phyloP scores from a whole-genome alignment of 2,113 vertebrate genomes.

The Ameiurus melas region DNA sequence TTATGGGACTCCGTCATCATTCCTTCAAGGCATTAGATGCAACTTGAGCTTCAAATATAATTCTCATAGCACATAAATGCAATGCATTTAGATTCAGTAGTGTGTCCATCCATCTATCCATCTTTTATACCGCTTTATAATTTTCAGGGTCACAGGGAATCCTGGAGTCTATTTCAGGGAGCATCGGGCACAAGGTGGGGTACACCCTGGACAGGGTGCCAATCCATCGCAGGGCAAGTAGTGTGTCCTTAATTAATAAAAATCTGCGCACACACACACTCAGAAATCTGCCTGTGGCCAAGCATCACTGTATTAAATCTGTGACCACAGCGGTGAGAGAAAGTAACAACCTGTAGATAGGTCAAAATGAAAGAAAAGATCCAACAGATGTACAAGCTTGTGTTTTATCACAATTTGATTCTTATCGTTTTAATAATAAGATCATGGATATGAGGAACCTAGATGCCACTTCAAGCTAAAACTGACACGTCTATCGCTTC shows the following conservation, averaged over 20 bases:
- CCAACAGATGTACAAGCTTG: not conserved
- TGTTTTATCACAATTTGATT: not conserved
- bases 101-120: not conserved
- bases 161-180: too few species aligned
- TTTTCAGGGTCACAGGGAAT: too few species aligned
- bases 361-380: not conserved
- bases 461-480: not conserved
- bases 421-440: not conserved
- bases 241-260: conserved; percentile 7
- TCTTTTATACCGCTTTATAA: too few species aligned
- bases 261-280: not conserved
- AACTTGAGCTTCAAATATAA: not conserved
- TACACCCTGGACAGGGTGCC: too few species aligned
- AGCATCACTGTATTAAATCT: not conserved
- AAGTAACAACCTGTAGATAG: not conserved
- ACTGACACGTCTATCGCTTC: not conserved
- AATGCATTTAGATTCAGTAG: not conserved
- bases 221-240: not conserved
- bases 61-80: not conserved
- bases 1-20: conserved; percentile 45
- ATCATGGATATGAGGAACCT: not conserved
- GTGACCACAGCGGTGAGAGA: not conserved
- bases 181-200: too few species aligned
- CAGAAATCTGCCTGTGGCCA: not conserved
- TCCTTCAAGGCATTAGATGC: not conserved